These are phyloP conservation scores for Coccyzus lansbergi DNA, from an alignment of 2,797 vertebrate genomes.

Conservation along the genomic window DNA sequence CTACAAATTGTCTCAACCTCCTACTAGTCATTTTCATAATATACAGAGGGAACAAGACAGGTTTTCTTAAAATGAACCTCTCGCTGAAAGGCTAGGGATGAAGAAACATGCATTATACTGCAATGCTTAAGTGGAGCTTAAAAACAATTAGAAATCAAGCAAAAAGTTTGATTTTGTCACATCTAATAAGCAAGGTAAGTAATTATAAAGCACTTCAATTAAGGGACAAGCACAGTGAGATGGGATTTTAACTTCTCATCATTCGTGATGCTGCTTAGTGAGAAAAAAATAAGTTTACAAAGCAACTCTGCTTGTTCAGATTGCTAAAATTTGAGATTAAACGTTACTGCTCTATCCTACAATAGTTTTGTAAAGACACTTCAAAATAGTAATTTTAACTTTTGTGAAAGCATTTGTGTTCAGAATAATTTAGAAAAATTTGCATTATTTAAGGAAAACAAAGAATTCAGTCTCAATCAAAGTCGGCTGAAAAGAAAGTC, in stretches of 20 bases:
- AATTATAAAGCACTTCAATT: not conserved
- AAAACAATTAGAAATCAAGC: not conserved
- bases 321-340: not conserved
- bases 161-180: not conserved
- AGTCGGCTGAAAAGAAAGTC: conserved; percentile 4
- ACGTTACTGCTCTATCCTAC: not conserved
- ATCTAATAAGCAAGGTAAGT: not conserved
- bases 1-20: not conserved
- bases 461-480: not conserved
- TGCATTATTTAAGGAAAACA: not conserved
- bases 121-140: not conserved
- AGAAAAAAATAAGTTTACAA: not conserved
- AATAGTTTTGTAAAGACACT: not conserved
- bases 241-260: not conserved
- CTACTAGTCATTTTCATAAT: not conserved
- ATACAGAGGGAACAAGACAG: not conserved
- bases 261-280: not conserved
- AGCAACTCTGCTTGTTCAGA: not conserved
- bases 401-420: not conserved
- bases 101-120: not conserved
- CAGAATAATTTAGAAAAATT: not conserved
- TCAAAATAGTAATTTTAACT: not conserved
- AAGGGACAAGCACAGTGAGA: not conserved
- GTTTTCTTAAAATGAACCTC: not conserved
- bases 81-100: not conserved